phyloP scores from a whole-genome alignment of 2,888 invertebrate species.

The Homarus gammarus region DNA sequence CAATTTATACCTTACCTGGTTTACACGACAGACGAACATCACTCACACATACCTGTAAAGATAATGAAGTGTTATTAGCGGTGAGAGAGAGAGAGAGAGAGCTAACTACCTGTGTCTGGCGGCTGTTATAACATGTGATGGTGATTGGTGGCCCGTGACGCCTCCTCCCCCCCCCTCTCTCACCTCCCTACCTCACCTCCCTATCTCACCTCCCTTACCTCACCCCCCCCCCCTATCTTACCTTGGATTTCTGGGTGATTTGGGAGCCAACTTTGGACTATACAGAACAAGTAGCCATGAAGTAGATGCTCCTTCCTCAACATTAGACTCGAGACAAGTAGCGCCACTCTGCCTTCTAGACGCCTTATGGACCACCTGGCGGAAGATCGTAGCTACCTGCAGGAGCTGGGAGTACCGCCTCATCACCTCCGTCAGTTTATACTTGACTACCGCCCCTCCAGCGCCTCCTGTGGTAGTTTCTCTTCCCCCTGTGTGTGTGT shows the following conservation, averaged over 20 bases:
- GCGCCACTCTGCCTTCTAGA: constrained; percentile 1
- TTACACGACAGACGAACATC: too few relatives aligned
- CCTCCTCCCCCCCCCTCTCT: too few relatives aligned
- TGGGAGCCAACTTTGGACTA: constrained; percentile 68
- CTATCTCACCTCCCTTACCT: not conserved
- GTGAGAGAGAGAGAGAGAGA: too few relatives aligned
- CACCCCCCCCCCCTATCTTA: not conserved
- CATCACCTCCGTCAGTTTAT: constrained; percentile 63
- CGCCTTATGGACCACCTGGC: constrained; percentile 54
- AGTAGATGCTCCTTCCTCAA: constrained; percentile 70
- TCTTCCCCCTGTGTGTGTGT: not conserved
- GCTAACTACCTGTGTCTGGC: too few relatives aligned
- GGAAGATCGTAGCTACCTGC: constrained; percentile 57
- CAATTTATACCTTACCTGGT: too few relatives aligned
- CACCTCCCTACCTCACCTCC: not conserved
- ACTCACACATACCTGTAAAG: too few relatives aligned
- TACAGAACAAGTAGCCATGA: constrained; percentile 72
- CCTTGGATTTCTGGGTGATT: constrained; percentile 50
- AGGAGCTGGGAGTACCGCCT: constrained; percentile 63
- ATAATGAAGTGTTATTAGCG: too few relatives aligned
- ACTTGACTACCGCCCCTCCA: constrained; percentile 51
- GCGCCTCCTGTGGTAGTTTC: not conserved
- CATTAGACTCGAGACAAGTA: not conserved
- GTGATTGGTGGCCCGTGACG: too few relatives aligned
- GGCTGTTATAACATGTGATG: too few relatives aligned